phyloP scores from a whole-genome alignment of 2,113 vertebrate genomes.

The Nymphicus hollandicus region DNA sequence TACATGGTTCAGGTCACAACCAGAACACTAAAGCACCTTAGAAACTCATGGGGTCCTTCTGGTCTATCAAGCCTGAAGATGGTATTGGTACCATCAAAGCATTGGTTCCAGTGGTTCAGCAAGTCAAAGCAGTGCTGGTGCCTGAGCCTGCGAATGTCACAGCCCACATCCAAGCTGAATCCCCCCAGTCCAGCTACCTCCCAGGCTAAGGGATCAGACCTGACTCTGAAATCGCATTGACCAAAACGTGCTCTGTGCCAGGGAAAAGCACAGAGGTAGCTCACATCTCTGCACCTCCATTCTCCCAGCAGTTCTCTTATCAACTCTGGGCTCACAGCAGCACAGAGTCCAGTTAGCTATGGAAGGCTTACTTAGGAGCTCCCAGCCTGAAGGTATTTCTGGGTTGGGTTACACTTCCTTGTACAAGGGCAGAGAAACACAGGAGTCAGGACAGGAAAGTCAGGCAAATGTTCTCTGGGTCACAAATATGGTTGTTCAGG shows the following conservation, averaged over 20 bases:
- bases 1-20: not conserved
- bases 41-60: not conserved
- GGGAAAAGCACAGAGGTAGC: not conserved
- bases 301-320: not conserved
- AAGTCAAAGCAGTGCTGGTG: not conserved
- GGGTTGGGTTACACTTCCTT: not conserved
- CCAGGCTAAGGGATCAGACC: not conserved
- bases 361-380: not conserved
- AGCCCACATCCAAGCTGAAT: not conserved
- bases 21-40: not conserved
- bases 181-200: not conserved
- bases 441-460: not conserved
- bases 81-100: not conserved
- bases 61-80: not conserved
- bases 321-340: not conserved
- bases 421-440: not conserved
- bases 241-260: not conserved
- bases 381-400: not conserved
- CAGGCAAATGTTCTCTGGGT: not conserved
- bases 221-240: not conserved
- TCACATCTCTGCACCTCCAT: not conserved
- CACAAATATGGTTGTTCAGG: not conserved
- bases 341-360: not conserved
- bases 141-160: not conserved
- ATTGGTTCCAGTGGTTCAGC: rapidly evolving